Evolutionary conservation across 2,113 vertebrate genomes (phyloP), one percentile per base, ranked within the genome.

Genomic region (human): DNA sequence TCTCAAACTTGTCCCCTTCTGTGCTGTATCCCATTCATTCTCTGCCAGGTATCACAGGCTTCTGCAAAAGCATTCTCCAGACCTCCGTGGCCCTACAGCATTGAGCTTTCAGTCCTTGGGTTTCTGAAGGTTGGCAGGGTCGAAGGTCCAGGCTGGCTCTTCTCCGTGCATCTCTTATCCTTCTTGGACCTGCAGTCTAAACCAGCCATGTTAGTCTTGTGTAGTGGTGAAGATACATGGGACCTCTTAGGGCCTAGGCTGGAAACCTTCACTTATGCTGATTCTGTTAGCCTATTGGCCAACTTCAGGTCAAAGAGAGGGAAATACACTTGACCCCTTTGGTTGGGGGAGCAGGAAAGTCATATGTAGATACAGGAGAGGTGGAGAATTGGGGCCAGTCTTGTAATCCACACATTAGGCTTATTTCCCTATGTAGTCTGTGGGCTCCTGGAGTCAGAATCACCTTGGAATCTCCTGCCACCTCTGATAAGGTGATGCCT

Each of bases 131-230:
- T 2, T 12, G 52, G 20, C 11, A 5, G 48, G 64, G 14, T 57
- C 0, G 1, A 6, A 3, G 8, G 20, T 4, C 6, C 30, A 55
- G 82, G 45, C 59, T 50, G 83, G 64, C 43, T 57, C 38, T 25
- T 73, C 59, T 52, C 22, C 4, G 0, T 0, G 0, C 0, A 1
- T 9, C 25, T 48, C n/a, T 43, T 35, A 2, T 8, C 13, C 27
- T 83, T 5, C 68, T 17, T 1, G 40, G 13, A 18, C 22, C 75
- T 45, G 18, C 12, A 4, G 25, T 25, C 18, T n/a, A 43, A 4
- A 30, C 72, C 48, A 7, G 80, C 0, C 0, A 2, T 10, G 20
- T 11, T 64, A 5, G 16, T 35, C 45, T 8, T 1, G 0, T 20
- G 18, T 35, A 3, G 3, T 32, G 78, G 30, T 57, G 55, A 72